Percentiles rank a stretch among this genome's conserved stretches.
phyloP scores from a whole-genome alignment of 2,888 invertebrate genomes.

The Eretmocerus hayati region DNA sequence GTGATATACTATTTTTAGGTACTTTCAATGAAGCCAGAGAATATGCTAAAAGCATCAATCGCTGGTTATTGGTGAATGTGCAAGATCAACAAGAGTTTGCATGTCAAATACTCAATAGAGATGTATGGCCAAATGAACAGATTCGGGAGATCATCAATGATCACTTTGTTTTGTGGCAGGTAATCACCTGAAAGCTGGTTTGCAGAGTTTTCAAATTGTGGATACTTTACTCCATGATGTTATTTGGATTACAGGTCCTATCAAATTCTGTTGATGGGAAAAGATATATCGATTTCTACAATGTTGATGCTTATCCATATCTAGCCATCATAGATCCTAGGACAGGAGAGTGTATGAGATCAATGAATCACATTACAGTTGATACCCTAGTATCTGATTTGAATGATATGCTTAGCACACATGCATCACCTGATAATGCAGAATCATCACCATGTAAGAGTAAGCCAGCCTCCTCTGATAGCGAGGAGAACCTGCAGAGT shows the following conservation, averaged over 20 bases:
- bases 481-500: slow-evolving; percentile 24
- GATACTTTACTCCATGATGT: not conserved
- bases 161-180: slow-evolving; percentile 66
- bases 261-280: slow-evolving; percentile 54
- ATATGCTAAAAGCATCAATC: slow-evolving; percentile 51
- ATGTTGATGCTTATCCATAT: slow-evolving; percentile 56
- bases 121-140: slow-evolving; percentile 60
- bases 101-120: slow-evolving; percentile 64
- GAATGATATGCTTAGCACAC: slow-evolving; percentile 42
- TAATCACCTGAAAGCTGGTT: slow-evolving; percentile 28
- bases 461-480: slow-evolving; percentile 7
- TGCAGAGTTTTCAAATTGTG: not conserved
- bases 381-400: slow-evolving; percentile 40
- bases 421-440: slow-evolving; percentile 42
- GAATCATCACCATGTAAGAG: slow-evolving; percentile 24
- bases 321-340: slow-evolving; percentile 61
- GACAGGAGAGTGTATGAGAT: slow-evolving; percentile 54
- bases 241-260: slow-evolving; percentile 34
- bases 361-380: slow-evolving; percentile 40
- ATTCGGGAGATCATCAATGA: slow-evolving; percentile 56
- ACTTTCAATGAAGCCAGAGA: slow-evolving; percentile 55
- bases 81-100: slow-evolving; percentile 63
- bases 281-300: slow-evolving; percentile 60
- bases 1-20: slow-evolving; percentile 59
- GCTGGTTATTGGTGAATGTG: slow-evolving; percentile 65